These are phyloP conservation scores for Parnassius apollo DNA, from an alignment of 2,888 invertebrate species.

Conservation along the genomic window DNA sequence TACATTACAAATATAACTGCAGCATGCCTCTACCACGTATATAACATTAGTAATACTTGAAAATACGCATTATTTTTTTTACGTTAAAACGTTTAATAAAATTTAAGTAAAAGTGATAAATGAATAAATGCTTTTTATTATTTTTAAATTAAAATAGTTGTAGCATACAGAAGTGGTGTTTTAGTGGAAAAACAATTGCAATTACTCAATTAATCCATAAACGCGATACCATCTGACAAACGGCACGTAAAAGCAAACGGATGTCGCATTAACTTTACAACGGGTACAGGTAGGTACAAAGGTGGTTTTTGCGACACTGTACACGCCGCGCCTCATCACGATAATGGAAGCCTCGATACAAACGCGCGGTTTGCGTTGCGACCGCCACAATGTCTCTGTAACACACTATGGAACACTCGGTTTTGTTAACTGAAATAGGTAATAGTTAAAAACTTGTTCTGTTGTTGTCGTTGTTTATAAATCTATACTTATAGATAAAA, in stretches of 20 bases:
- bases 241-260: slow-evolving; percentile 14
- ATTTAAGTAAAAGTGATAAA: no score
- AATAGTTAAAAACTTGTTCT: not conserved
- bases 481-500: no score
- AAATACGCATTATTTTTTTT: no score
- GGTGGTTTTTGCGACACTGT: slow-evolving; percentile 8
- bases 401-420: slow-evolving; percentile 2
- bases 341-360: slow-evolving; percentile 63
- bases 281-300: slow-evolving; percentile 18
- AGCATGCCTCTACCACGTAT: no score
- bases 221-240: slow-evolving; percentile 16
- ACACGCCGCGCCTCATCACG: slow-evolving; percentile 52
- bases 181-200: no score
- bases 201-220: slow-evolving; percentile 10
- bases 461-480: no score
- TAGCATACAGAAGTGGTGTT: no score
- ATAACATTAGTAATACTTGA: no score
- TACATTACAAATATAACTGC: no score
- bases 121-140: not conserved
- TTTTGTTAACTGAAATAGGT: slow-evolving; percentile 5
- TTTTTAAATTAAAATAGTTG: not conserved
- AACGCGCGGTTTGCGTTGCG: slow-evolving; percentile 32
- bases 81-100: no score
- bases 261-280: slow-evolving; percentile 13
- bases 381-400: slow-evolving; percentile 3